Conservation (phyloP, 2,797 vertebrate species). For the Lophius americanus region DNA sequence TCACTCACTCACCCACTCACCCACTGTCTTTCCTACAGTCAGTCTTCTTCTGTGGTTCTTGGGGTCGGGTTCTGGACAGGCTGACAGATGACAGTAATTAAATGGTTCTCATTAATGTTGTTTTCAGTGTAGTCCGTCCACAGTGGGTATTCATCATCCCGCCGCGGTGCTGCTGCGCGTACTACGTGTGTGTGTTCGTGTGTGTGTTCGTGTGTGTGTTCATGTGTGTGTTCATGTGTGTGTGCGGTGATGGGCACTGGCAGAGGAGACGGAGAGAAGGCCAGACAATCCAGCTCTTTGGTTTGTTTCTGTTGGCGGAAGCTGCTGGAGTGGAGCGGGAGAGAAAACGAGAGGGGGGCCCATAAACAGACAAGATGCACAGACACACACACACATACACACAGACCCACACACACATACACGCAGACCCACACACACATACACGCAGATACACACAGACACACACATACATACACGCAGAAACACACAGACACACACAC, state of each 20-base stretch:
- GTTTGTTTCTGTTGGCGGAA: conserved; percentile 49
- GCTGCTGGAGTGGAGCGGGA: conserved; percentile 15
- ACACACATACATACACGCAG: too few species aligned
- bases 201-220: conserved; percentile 48
- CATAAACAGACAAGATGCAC: not conserved
- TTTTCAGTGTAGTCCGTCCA: conserved; percentile 65
- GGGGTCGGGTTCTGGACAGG: conserved; percentile 51
- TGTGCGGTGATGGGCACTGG: conserved; percentile 16
- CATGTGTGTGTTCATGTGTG: conserved; percentile 47
- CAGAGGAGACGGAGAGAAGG: conserved; percentile 13
- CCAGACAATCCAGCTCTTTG: conserved; percentile 6
- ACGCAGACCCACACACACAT: too few species aligned
- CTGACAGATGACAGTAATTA: conserved; percentile 71
- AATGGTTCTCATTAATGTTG: conserved; percentile 63
- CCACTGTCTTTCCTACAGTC: not conserved
- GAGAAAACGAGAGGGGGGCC: conserved; percentile 17
- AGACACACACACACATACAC: too few species aligned
- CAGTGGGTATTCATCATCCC: conserved; percentile 59
- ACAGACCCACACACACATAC: too few species aligned
- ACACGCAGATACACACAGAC: too few species aligned
- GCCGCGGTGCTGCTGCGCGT: not conserved
- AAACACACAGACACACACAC: too few species aligned
- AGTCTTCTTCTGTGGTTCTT: conserved; percentile 31
- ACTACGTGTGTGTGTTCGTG: conserved; percentile 16
- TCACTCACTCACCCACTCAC: not conserved